Base-by-base conservation (phyloP, 2,888 invertebrate genomes). In the Acronicta psi region DNA sequence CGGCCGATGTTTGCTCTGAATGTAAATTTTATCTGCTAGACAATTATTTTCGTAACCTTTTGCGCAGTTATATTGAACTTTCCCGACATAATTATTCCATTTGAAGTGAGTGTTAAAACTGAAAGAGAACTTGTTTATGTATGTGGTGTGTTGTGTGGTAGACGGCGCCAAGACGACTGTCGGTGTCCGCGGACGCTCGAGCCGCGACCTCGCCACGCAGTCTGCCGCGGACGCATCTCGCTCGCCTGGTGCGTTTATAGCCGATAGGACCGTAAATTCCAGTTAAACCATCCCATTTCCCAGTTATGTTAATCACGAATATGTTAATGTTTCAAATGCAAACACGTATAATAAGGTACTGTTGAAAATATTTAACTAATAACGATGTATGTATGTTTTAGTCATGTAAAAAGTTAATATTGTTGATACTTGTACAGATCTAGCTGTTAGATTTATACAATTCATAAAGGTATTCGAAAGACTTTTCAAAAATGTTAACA, bases 401-500 rank as follows among this genome's bases (percentile, higher is more conserved):
- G 7, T 41, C 3, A 42, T n/a, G 2, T 25, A 25, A 14, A 56
- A 38, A 42, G 31, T 3, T 13, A 45, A 46, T 70, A 54, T 50
- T 53, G 42, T 43, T 54, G 18, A 45, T 10, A 45, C 38, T n/a
- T 20, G 20, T 42, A 42, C 53, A 37, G 45, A 23, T 43, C 55
- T 53, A 49, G 53, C 59, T 55, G 58, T 67, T 64, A 69, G 69
- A 59, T 69, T 69, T 73, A 59, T 70, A 63, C 68, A 76, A 78
- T 78, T 75, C 74, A 77, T 81, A 78, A 78, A 82, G 75, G 74
- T 71, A 77, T 75, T 74, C 79, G 69, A 73, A 74, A 75, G 66
- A 71, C 75, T 82, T 83, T 81, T 85, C 80, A 88, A 89, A 92
- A 93, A 89, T 90, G 86, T 92, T 90, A 91, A 91, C 93, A 92